Evolutionary conservation across 2,797 vertebrate genomes (phyloP).

Genomic region (Menidia menidia): DNA sequence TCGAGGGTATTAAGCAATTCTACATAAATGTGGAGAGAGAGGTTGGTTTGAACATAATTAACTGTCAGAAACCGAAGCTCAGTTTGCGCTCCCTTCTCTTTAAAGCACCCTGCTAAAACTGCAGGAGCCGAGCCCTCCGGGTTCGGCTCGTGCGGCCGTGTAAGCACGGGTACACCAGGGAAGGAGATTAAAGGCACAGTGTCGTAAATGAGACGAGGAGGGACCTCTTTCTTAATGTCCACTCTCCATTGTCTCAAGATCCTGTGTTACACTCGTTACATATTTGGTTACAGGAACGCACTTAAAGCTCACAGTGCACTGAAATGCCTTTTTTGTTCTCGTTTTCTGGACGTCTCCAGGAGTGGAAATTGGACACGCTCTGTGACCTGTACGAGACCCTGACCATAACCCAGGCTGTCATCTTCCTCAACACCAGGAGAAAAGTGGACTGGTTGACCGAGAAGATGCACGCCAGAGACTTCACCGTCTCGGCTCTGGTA

Average conservation of each 20-base stretch:
- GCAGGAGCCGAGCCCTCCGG: conserved; percentile 67
- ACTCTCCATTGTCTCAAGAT: conserved; percentile 88
- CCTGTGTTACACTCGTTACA: conserved; percentile 82
- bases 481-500: conserved; percentile 98
- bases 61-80: neutral
- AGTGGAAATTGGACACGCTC: conserved; percentile 98
- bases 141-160: conserved; percentile 87
- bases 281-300: neutral
- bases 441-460: conserved; percentile 99
- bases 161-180: conserved; percentile 91
- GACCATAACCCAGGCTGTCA: conserved; percentile 98
- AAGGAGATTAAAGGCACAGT: conserved; percentile 86
- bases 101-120: conserved; percentile 95
- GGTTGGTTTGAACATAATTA: conserved; percentile 65
- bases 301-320: neutral
- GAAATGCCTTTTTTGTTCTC: neutral
- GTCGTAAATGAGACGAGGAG: conserved; percentile 82
- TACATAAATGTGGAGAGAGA: conserved; percentile 99
- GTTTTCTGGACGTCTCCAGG: conserved; percentile 73
- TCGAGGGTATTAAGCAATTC: conserved; percentile 99
- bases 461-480: conserved; percentile 98
- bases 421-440: conserved; percentile 98
- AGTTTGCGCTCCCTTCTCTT: conserved; percentile 80
- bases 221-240: conserved; percentile 99
- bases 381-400: conserved; percentile 98